Conservation (phyloP, 2,113 vertebrate species). For the Larimichthys polyactis region DNA sequence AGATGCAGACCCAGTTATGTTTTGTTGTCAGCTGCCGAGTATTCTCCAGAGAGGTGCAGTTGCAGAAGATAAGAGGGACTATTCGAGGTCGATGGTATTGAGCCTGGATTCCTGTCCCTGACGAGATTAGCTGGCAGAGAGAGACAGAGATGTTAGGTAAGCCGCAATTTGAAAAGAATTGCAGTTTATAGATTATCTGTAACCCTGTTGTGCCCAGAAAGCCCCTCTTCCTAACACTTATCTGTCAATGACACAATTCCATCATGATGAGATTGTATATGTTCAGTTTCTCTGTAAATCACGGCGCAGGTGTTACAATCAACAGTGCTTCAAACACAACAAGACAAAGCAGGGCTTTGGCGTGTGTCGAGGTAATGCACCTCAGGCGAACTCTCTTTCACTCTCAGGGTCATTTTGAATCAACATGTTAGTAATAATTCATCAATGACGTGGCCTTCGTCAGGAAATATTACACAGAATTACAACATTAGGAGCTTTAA, state of each 20-base stretch:
- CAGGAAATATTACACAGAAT: background rate
- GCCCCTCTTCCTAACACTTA: constrained; percentile 22
- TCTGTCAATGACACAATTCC: constrained; percentile 35
- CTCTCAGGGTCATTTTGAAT: background rate
- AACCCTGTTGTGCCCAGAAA: constrained; percentile 56
- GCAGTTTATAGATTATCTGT: constrained; percentile 70
- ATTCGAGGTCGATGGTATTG: constrained; percentile 64
- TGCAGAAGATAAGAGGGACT: constrained; percentile 57
- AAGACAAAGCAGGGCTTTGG: background rate
- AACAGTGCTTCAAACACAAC: background rate
- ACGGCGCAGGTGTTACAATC: background rate
- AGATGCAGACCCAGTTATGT: constrained; percentile 24
- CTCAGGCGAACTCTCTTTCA: background rate
- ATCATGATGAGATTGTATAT: constrained; percentile 27
- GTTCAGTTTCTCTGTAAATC: constrained; percentile 1
- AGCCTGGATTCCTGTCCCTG: constrained; percentile 65
- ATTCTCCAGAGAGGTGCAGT: constrained; percentile 44
- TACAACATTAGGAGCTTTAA: background rate
- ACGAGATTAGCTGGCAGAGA: constrained; percentile 58
- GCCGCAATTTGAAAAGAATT: constrained; percentile 64
- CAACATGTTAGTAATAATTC: background rate
- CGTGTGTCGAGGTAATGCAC: background rate
- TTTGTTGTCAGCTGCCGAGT: constrained; percentile 34
- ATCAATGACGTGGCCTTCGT: background rate
- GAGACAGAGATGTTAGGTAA: constrained; percentile 57